Evolutionary conservation across 2,888 invertebrate genomes (phyloP).

Genomic region (Eucera pruinosa): DNA sequence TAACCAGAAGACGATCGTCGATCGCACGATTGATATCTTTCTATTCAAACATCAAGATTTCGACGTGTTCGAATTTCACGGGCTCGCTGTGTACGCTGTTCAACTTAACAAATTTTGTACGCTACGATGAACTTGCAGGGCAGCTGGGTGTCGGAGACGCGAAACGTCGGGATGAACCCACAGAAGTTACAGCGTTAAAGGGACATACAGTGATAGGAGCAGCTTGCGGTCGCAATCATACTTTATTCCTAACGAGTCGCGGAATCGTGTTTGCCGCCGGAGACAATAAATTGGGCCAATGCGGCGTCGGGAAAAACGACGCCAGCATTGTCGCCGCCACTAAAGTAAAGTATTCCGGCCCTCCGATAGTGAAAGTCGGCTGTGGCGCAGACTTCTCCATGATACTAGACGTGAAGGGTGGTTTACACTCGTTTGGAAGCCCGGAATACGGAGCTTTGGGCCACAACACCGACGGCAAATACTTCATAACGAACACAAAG

Average conservation of each 20-base stretch:
- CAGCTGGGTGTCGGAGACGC: constrained; percentile 94
- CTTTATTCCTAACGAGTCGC: constrained; percentile 93
- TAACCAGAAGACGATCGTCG: no score
- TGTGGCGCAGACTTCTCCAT: constrained; percentile 97
- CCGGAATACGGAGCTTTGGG: constrained; percentile 97
- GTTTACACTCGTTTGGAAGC: constrained; percentile 95
- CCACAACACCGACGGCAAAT: constrained; percentile 97
- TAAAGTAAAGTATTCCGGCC: constrained; percentile 90
- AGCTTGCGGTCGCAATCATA: constrained; percentile 94
- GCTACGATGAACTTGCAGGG: constrained; percentile 84
- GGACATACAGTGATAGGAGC: constrained; percentile 93
- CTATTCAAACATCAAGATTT: no score
- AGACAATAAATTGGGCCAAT: constrained; percentile 96
- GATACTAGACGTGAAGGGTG: constrained; percentile 95
- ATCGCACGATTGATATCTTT: no score
- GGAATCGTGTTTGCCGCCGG: constrained; percentile 96
- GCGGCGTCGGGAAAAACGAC: constrained; percentile 91
- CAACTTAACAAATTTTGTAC: neutral
- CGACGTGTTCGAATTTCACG: no score
- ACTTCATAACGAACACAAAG: constrained; percentile 95
- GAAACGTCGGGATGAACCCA: constrained; percentile 90
- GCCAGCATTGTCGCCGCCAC: constrained; percentile 85
- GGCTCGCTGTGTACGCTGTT: neutral
- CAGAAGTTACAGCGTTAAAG: constrained; percentile 90
- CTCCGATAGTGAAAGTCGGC: constrained; percentile 94